Percentiles rank a stretch among this genome's conserved stretches.
Evolutionary conservation across 2,888 invertebrate genomes (phyloP).

Genomic region (Machimus atricapillus): DNA sequence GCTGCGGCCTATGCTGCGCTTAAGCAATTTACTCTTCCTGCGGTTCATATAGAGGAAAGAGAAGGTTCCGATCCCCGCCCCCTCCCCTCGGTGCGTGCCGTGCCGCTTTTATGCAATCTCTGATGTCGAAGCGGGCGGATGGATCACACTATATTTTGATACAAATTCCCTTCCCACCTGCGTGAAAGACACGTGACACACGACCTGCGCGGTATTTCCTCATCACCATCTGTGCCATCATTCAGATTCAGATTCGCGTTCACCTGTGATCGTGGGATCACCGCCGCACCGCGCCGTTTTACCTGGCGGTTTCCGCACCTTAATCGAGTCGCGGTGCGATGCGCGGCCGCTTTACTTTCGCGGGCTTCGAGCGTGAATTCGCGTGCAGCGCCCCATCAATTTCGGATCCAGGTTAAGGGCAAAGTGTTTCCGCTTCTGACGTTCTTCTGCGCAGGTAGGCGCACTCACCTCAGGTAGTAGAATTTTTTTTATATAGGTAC

Average conservation of each 20-base stretch:
- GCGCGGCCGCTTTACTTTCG: neutral
- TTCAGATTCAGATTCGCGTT: neutral
- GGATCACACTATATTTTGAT: neutral
- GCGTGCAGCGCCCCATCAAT: neutral
- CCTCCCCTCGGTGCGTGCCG: neutral
- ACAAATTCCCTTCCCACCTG: neutral
- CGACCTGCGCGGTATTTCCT: neutral
- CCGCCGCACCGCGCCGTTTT: neutral
- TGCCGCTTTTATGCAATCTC: neutral
- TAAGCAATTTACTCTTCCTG: constrained; percentile 18
- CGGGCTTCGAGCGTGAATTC: neutral
- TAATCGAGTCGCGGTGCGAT: neutral
- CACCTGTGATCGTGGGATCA: neutral
- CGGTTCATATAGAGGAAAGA: neutral
- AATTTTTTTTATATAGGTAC: neutral
- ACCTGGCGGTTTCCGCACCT: neutral
- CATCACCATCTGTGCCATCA: neutral
- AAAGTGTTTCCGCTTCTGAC: neutral
- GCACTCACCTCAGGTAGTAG: neutral
- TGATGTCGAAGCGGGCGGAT: neutral
- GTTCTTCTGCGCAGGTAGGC: neutral
- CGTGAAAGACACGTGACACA: neutral
- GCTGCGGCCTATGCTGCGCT: neutral
- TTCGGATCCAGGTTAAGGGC: constrained; percentile 10
- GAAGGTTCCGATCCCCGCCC: neutral